phyloP scores from a whole-genome alignment of 2,113 vertebrate genomes.

The Trogon surrucura region DNA sequence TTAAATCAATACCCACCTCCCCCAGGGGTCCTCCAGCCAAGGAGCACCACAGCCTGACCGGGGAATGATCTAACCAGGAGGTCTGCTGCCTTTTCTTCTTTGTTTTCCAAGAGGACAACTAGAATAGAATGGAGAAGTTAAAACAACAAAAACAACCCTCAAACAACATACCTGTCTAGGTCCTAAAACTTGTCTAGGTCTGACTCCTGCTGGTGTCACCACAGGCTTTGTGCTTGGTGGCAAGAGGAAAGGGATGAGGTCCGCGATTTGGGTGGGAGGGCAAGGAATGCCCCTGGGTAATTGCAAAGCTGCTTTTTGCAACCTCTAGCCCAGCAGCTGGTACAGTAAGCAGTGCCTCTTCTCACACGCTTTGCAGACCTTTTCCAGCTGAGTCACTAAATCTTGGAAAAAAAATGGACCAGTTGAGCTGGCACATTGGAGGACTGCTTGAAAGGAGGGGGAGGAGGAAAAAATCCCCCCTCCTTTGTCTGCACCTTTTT shows the following conservation, averaged over 20 bases:
- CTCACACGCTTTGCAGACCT: not conserved
- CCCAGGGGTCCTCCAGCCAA: not conserved
- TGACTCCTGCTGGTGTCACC: not conserved
- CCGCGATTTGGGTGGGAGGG: not conserved
- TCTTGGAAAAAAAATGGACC: not conserved
- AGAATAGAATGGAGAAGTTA: not conserved
- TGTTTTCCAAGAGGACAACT: not conserved
- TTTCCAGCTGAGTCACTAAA: slow-evolving; percentile 58
- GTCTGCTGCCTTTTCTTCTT: not conserved
- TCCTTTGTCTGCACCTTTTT: slow-evolving; percentile 12
- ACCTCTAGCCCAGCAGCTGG: not conserved
- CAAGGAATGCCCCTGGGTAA: not conserved
- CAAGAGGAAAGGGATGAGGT: not conserved
- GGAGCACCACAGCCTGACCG: rapidly evolving
- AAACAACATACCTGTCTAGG: not conserved
- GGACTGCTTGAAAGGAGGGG: not conserved
- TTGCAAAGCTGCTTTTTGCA: not conserved
- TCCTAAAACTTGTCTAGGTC: not conserved
- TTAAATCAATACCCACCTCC: slow-evolving; percentile 10
- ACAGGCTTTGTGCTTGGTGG: not conserved
- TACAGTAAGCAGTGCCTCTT: not conserved
- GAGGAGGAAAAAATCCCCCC: not conserved
- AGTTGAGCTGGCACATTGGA: slow-evolving; percentile 39
- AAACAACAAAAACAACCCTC: not conserved
- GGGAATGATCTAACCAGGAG: not conserved